Base-by-base conservation (phyloP, 2,113 vertebrate species). In the Coryphaenoides rupestris region DNA sequence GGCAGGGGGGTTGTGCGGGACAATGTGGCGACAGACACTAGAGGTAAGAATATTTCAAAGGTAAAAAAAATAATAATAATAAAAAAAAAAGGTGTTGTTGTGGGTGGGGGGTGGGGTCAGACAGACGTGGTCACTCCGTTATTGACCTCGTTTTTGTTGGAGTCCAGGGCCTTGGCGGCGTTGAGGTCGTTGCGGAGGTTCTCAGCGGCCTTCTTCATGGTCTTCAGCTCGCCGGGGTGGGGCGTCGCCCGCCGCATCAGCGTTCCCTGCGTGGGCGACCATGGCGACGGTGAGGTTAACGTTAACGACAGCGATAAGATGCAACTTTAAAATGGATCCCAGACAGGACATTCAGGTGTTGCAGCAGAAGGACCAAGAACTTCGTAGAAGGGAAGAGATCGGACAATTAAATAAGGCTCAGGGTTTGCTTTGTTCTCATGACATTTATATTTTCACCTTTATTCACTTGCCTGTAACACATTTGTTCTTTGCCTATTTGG, bases 71-170 rank as follows among this genome's bases (percentile, higher is more conserved):
- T 16, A 50, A 50, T 1, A 17, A 45, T 6, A 45, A 45, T 45
- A 45, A 45, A 45, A 12, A 45, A 45, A 45, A 45, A 45, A n/a
- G n/a, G n/a, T n/a, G n/a, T n/a, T n/a, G n/a, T n/a, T n/a, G n/a
- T n/a, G n/a, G n/a, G n/a, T n/a, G n/a, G n/a, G n/a, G n/a, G n/a
- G 33, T 33, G 0, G 33, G 33, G 86, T 94, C 95, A 98, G 89
- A 98, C 96, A 17, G 96, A 97, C 91, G 98, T 98, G 89, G 95
- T 98, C 90, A 98, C 92, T 87, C 90, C 87, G 22, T 95, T 98
- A 92, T 95, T 98, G 94, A 99, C 94, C 93, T 99, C 92, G 2
- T 99, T 99, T 93, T 98, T 99, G 93, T 98, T 99, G 89, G 97
- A 95, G 89, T 99, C 97, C 94, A 99, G 91, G 91, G 90, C 94